phyloP scores from a whole-genome alignment of 2,113 vertebrate genomes.

The Caretta caretta region DNA sequence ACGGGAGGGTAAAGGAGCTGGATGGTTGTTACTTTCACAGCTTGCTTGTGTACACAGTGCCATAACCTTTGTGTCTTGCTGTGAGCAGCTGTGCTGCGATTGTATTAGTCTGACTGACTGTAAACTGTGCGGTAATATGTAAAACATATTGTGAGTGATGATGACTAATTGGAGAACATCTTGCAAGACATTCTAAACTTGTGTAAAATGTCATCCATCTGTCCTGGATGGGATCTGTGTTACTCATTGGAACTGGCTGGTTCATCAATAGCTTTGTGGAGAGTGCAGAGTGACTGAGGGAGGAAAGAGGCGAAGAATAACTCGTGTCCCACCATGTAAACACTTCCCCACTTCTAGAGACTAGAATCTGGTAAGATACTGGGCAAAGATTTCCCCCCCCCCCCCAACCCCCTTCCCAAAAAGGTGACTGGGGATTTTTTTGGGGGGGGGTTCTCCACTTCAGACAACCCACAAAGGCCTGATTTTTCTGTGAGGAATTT shows the following conservation, averaged over 20 bases:
- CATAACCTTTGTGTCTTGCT: slow-evolving; percentile 77
- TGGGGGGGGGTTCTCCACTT: neutral
- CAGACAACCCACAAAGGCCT: neutral
- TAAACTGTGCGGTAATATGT: slow-evolving; percentile 70
- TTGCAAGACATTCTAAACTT: slow-evolving; percentile 59
- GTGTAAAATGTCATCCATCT: slow-evolving; percentile 71
- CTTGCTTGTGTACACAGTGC: slow-evolving; percentile 77
- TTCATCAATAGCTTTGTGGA: neutral
- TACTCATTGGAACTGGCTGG: neutral
- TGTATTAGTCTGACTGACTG: slow-evolving; percentile 71
- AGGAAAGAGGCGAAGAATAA: neutral
- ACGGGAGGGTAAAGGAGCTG: slow-evolving; percentile 65
- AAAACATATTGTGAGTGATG: slow-evolving; percentile 71
- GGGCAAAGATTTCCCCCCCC: neutral
- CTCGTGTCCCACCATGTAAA: neutral
- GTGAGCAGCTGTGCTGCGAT: slow-evolving; percentile 76
- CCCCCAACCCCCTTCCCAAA: too few species aligned
- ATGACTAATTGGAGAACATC: slow-evolving; percentile 70
- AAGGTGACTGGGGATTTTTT: neutral
- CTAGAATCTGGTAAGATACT: neutral
- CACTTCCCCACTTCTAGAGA: neutral
- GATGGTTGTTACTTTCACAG: slow-evolving; percentile 76
- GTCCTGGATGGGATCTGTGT: neutral
- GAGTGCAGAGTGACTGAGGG: neutral
- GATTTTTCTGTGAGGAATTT: neutral